Percentiles rank a stretch among this genome's conserved stretches.
Evolutionary conservation across 2,888 invertebrate species (phyloP).

Genomic region (Choreutis nemorana): DNA sequence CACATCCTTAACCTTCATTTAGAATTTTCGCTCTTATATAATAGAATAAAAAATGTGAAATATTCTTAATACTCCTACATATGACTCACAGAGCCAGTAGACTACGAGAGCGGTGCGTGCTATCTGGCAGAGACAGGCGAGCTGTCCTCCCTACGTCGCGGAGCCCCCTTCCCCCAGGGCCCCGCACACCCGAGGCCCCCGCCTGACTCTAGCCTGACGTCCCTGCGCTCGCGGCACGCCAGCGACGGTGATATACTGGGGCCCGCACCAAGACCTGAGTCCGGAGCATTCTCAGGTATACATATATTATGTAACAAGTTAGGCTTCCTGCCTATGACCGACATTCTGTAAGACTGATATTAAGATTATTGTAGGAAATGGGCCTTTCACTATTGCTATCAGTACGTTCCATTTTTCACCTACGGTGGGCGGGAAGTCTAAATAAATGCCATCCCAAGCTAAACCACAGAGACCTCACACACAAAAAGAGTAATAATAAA

Average conservation of each 20-base stretch:
- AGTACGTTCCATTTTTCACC: too few relatives aligned
- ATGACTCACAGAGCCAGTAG: conserved; percentile 31
- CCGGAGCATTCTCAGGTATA: conserved; percentile 50
- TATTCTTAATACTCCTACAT: conserved; percentile 3
- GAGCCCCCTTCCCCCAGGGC: conserved; percentile 10
- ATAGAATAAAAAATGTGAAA: conserved; percentile 11
- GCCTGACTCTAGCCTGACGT: not conserved
- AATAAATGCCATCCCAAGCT: too few relatives aligned
- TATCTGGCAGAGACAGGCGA: conserved; percentile 25
- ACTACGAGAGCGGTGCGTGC: conserved; percentile 29
- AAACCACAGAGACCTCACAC: too few relatives aligned
- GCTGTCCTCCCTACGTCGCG: conserved; percentile 9
- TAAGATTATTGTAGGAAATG: not conserved
- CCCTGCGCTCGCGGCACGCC: conserved; percentile 33
- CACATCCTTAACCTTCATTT: too few relatives aligned
- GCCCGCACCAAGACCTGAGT: conserved; percentile 40
- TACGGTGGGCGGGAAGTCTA: too few relatives aligned
- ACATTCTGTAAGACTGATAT: too few relatives aligned
- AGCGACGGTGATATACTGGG: conserved; percentile 53
- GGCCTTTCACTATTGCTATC: not conserved
- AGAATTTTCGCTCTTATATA: too few relatives aligned
- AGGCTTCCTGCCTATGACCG: too few relatives aligned
- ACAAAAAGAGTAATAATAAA: too few relatives aligned
- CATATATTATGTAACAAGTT: too few relatives aligned
- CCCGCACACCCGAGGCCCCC: not conserved